These are phyloP conservation scores for Eutolmus rufibarbis DNA, from an alignment of 2,888 invertebrate genomes.

Conservation along the genomic window DNA sequence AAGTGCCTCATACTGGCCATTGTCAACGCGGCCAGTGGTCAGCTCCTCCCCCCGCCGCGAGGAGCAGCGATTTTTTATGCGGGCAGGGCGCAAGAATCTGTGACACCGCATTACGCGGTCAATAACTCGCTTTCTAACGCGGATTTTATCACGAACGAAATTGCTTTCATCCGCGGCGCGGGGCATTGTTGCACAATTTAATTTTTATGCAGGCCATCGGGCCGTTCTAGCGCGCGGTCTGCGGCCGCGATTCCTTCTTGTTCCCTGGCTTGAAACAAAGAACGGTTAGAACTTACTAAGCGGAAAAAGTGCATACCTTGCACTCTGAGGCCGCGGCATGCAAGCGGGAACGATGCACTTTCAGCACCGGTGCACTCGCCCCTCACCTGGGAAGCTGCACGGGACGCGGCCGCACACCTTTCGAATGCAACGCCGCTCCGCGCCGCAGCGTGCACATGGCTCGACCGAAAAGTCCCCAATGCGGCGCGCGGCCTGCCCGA, in stretches of 20 bases:
- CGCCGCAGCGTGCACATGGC: not conserved
- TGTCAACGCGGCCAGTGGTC: not conserved
- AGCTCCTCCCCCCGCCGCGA: not conserved
- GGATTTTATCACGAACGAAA: not conserved
- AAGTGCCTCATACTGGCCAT: not conserved
- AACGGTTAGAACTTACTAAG: not conserved
- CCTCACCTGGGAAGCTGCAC: not conserved
- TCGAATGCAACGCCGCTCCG: not conserved
- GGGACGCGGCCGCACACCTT: not conserved
- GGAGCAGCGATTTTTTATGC: not conserved
- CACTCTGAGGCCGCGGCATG: not conserved
- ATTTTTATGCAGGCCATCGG: not conserved
- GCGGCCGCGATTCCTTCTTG: not conserved
- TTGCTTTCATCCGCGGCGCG: not conserved
- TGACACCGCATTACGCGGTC: not conserved
- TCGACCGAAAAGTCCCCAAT: not conserved
- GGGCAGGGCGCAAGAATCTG: not conserved
- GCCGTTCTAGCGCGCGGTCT: not conserved
- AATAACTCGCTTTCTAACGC: not conserved
- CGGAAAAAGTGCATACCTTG: not conserved
- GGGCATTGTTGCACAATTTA: slow-evolving; percentile 2
- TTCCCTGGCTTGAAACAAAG: not conserved
- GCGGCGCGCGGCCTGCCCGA: not conserved
- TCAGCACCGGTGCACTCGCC: not conserved
- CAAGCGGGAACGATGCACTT: not conserved